These are phyloP conservation scores for Nasonia longicornis DNA, from an alignment of 1,140 invertebrate species.

Conservation along the genomic window DNA sequence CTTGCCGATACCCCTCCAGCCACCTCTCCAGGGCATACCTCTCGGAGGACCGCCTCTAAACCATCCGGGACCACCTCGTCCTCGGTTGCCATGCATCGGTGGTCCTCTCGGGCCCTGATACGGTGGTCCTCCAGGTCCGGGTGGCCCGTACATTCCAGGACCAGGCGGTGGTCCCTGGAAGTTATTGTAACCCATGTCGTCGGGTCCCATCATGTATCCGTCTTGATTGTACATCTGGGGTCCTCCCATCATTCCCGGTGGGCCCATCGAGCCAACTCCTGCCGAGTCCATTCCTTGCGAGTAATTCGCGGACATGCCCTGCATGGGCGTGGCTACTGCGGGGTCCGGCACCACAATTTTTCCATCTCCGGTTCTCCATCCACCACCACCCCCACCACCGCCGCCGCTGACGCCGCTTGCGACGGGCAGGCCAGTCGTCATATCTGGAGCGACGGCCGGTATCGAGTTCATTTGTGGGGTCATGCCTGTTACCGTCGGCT, in stretches of 20 bases:
- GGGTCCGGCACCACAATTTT: constrained; percentile 68
- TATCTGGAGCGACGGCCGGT: constrained; percentile 53
- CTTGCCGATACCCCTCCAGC: constrained; percentile 67
- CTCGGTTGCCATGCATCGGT: constrained; percentile 70
- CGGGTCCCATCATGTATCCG: constrained; percentile 59
- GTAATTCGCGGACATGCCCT: constrained; percentile 54
- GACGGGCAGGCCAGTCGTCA: constrained; percentile 50
- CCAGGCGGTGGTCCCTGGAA: constrained; percentile 58
- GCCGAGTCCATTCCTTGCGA: constrained; percentile 58
- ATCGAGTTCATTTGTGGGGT: constrained; percentile 62
- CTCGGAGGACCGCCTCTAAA: constrained; percentile 60
- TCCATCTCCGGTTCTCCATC: constrained; percentile 68
- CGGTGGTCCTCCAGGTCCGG: constrained; percentile 59
- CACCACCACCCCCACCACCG: constrained; percentile 52
- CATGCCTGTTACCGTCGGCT: constrained; percentile 52
- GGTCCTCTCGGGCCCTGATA: constrained; percentile 66
- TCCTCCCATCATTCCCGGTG: constrained; percentile 61
- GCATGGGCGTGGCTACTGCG: constrained; percentile 58
- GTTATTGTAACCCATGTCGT: constrained; percentile 62
- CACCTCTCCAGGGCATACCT: constrained; percentile 68
- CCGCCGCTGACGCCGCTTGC: constrained; percentile 50
- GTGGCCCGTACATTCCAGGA: constrained; percentile 10
- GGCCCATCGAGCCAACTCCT: constrained; percentile 60
- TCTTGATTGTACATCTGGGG: constrained; percentile 71
- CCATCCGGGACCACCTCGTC: constrained; percentile 63